Base-by-base conservation (phyloP, 2,797 vertebrate genomes). In the Delichon dasypus region DNA sequence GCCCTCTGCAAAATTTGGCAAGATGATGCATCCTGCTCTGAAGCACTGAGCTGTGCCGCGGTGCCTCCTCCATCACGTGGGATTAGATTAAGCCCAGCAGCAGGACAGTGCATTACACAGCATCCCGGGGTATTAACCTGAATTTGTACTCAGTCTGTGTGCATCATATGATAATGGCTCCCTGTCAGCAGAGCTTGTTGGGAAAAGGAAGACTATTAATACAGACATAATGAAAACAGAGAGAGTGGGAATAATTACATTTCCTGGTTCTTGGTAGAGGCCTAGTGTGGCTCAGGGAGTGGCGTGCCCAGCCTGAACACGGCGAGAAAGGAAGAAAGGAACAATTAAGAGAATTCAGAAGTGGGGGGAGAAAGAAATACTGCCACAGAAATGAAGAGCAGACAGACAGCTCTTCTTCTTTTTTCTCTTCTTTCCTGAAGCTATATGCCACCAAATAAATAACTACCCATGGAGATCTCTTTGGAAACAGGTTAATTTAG, bases 201-300 rank as follows among this genome's bases (percentile, higher is more conserved):
- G 76, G 26, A 50, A 84, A 88, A 65, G 73, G 90, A 95, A 89
- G 88, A 11, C 65, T 93, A 92, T 96, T 96, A 76, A 94, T 95
- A 51, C 62, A 73, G 91, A 79, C 85, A 10, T 92, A 84, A 93
- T 82, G 89, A 74, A 94, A 92, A 90, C 83, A 64, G 79, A 81
- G 90, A 51, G 81, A 89, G 67, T 50, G 89, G 79, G 80, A 83
- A 93, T 74, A 85, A 92, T 94, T 57, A 77, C 48, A 71, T 94
- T 93, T 91, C 67, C 74, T 68, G 10, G 85, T n/a, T 74, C 68
- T 77, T 65, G 48, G 88, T 51, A 30, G 53, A 94, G 71, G 64
- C 50, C 42, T 20, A 10, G 32, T 13, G 89, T 77, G 87, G 77
- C 82, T 86, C 70, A 16, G 47, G 66, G 75, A 80, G 72, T 21